Percentiles rank a stretch among this genome's conserved stretches.
Evolutionary conservation across 2,797 vertebrate species (phyloP).

Genomic region (Smutsia gigantea): DNA sequence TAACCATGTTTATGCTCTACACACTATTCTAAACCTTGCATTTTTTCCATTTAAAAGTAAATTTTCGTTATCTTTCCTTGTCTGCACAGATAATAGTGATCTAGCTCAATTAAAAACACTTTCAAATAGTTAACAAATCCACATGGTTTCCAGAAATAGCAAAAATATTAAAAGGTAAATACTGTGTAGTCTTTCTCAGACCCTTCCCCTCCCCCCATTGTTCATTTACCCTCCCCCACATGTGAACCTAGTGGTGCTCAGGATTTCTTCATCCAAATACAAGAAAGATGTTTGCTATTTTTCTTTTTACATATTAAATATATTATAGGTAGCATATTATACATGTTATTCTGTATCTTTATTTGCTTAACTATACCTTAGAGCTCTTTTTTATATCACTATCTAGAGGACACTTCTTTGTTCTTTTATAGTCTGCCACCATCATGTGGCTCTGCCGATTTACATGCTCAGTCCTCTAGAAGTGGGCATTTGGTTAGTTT

Average conservation of each 20-base stretch:
- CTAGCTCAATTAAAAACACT: background rate
- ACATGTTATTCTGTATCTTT: background rate
- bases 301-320: background rate
- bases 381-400: background rate
- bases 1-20: background rate
- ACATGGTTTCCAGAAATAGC: background rate
- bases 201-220: background rate
- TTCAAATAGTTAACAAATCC: slow-evolving; percentile 11
- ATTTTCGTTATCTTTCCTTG: background rate
- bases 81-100: background rate
- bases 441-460: background rate
- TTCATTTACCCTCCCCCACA: background rate
- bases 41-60: slow-evolving; percentile 43
- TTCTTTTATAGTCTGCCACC: background rate
- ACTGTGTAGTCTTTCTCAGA: background rate
- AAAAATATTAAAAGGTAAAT: background rate
- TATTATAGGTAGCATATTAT: background rate
- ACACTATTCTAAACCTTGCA: background rate
- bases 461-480: background rate
- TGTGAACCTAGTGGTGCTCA: background rate
- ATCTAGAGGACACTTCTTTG: background rate
- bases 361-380: background rate
- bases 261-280: background rate
- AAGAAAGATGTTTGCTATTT: background rate
- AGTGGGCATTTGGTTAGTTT: background rate